Conservation (phyloP, 1,140 invertebrate species). For the Meloidogyne exigua region DNA sequence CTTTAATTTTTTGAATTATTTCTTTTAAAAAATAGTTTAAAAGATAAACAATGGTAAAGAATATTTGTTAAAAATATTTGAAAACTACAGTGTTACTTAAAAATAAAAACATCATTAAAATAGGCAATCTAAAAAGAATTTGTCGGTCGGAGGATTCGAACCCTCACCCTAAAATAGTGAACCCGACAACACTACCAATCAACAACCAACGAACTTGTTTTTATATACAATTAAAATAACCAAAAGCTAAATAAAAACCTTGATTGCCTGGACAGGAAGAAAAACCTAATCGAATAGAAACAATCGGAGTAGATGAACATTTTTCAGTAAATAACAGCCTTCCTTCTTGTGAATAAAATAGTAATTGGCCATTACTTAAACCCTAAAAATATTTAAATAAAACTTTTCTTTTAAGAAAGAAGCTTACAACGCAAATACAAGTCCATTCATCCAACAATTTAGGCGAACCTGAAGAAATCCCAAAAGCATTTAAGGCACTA, state of each 20-base stretch:
- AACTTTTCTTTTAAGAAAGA: not conserved
- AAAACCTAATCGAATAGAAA: conserved; percentile 15
- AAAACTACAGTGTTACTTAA: too few relatives aligned
- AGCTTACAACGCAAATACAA: conserved; percentile 31
- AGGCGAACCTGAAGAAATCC: conserved; percentile 3
- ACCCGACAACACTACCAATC: too few relatives aligned
- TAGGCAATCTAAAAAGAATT: too few relatives aligned
- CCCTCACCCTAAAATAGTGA: too few relatives aligned
- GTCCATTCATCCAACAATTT: conserved; percentile 33
- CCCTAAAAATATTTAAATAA: conserved; percentile 3
- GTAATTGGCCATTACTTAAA: conserved; percentile 35
- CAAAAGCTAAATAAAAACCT: not conserved
- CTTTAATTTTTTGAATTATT: too few relatives aligned
- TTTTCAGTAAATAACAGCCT: conserved; percentile 34
- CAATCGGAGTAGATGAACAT: conserved; percentile 21
- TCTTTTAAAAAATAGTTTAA: too few relatives aligned
- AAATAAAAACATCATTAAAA: too few relatives aligned
- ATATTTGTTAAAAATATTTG: too few relatives aligned
- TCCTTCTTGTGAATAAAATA: conserved; percentile 41
- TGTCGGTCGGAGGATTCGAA: too few relatives aligned
- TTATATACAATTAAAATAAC: too few relatives aligned
- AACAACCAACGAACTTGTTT: too few relatives aligned
- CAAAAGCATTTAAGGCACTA: conserved; percentile 15
- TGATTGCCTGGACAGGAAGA: conserved; percentile 37
- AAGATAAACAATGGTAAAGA: too few relatives aligned